Evolutionary conservation across 2,113 vertebrate species (phyloP).

Genomic region (Psephotus haematonotus): DNA sequence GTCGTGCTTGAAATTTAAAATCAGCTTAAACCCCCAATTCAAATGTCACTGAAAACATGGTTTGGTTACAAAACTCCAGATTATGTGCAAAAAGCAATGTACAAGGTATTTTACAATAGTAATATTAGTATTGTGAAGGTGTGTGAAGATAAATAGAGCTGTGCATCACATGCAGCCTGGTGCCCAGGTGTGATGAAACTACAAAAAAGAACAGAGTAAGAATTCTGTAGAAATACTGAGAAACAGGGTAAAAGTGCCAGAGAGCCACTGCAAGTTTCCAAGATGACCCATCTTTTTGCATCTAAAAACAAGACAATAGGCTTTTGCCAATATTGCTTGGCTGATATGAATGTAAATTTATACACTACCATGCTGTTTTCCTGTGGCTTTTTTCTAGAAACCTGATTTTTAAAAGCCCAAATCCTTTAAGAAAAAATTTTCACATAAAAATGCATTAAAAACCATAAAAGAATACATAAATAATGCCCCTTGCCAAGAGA

Average conservation of each 20-base stretch:
- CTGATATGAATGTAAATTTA: not conserved
- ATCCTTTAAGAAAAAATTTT: conserved; percentile 31
- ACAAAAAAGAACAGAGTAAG: not conserved
- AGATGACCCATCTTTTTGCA: not conserved
- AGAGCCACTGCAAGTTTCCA: not conserved
- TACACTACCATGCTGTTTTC: not conserved
- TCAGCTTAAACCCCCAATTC: not conserved
- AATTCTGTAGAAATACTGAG: not conserved
- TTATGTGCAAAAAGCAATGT: not conserved
- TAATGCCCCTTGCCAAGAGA: conserved; percentile 21
- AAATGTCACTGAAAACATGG: not conserved
- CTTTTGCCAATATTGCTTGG: not conserved
- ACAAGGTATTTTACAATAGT: not conserved
- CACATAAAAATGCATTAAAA: not conserved
- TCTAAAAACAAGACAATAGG: not conserved
- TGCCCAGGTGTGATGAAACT: not conserved
- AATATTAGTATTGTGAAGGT: not conserved
- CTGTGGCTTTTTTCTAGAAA: not conserved
- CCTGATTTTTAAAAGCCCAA: not conserved
- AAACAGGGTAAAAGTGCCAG: not conserved
- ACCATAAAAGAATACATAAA: conserved; percentile 16
- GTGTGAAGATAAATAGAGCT: not conserved
- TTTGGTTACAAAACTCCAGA: not conserved
- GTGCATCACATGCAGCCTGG: not conserved
- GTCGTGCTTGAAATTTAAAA: not conserved